Base-by-base conservation (phyloP, 2,113 vertebrate genomes). In the Dipodomys merriami region DNA sequence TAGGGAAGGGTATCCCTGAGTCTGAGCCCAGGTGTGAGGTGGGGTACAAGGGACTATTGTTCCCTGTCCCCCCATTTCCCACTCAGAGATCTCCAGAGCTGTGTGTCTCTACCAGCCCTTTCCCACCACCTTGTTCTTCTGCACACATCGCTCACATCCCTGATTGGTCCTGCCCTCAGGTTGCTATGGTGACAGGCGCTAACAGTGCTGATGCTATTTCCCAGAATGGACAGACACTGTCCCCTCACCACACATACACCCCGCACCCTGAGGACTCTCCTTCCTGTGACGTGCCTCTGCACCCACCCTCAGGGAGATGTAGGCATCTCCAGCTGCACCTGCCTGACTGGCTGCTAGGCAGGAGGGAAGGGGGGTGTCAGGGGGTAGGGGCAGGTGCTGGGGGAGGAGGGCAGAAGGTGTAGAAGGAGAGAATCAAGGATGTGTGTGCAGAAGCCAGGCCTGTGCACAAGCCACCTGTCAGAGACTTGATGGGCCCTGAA, bases 181-280 rank as follows among this genome's bases (percentile, higher is more conserved):
- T 97, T 77, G 6, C 94, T 62, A 84, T 93, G 93, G 96, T 62
- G 95, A 97, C 64, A 53, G 88, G 83, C 53, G 60, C 90, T 83
- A 84, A 86, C 65, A 73, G 79, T 0, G 1, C 74, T 95, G 94
- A 95, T 76, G 92, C 67, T 68, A 44, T 94, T 97, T 97, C 94
- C 96, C 83, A 96, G 97, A 95, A 96, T 33, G 92, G 80, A 80
- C 86, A 92, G 74, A 60, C n/a, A 27, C 2, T 0, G 15, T 93
- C 77, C 76, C 49, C 49, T 9, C 49, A 9, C 49, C 49, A 9
- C 39, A 39, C 39, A 39, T 5, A 39, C 39, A 39, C 7, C 60
- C 53, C 4, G 15, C 39, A 69, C 79, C 85, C 79, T 46, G 11
- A 94, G 60, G 86, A 86, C 73, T 71, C 71, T 64, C 46, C 68